Evolutionary conservation across 2,888 invertebrate species (phyloP).

Genomic region (Augiades crinisus): DNA sequence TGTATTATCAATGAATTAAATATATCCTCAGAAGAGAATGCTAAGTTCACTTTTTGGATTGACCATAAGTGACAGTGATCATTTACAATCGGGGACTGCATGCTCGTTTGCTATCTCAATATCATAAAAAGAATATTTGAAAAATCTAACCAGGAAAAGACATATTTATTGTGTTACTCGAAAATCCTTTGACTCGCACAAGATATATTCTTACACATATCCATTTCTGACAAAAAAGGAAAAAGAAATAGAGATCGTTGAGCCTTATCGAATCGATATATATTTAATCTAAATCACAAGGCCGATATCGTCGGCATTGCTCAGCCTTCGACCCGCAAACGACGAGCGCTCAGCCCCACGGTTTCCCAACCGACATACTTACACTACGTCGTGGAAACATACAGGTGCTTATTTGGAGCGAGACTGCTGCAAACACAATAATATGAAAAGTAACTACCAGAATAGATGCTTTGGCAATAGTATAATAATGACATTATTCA

Average conservation of each 20-base stretch:
- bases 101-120: too few relatives aligned
- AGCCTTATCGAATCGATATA: constrained; percentile 28
- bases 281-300: constrained; percentile 31
- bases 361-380: constrained; percentile 16
- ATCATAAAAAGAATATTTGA: too few relatives aligned
- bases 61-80: too few relatives aligned
- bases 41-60: too few relatives aligned
- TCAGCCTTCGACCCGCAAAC: constrained; percentile 36
- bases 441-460: too few relatives aligned
- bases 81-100: too few relatives aligned
- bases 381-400: constrained; percentile 27
- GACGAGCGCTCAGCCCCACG: constrained; percentile 7
- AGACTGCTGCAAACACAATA: not conserved
- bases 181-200: not conserved
- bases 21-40: too few relatives aligned
- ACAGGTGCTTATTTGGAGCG: constrained; percentile 1
- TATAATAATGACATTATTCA: too few relatives aligned
- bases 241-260: constrained; percentile 10
- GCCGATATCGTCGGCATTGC: constrained; percentile 27
- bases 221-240: constrained; percentile 1
- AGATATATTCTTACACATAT: not conserved
- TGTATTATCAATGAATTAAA: too few relatives aligned
- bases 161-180: too few relatives aligned
- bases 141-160: too few relatives aligned
- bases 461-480: too few relatives aligned